Base-by-base conservation (phyloP, 2,888 invertebrate genomes). In the Melolontha melolontha region DNA sequence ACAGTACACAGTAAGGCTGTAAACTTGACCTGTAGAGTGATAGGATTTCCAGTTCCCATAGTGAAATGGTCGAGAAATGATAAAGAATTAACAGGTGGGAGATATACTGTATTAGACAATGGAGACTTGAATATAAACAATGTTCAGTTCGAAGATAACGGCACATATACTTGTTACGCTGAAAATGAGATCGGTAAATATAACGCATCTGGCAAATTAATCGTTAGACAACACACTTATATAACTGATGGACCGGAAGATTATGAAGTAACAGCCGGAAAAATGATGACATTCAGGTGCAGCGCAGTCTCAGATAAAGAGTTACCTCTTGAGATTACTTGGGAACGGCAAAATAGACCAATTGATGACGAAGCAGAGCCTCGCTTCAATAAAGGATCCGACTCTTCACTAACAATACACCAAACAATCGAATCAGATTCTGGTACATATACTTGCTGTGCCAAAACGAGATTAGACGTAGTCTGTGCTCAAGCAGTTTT, bases 351-450 rank as follows among this genome's bases (percentile, higher is more conserved):
- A 81, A 94, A 92, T 0, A 90, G 94, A 78, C 87, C 88, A 5
- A 94, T 99, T 67, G 96, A 97, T 82, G 93, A 96, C 75, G 94
- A 95, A 68, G 87, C 87, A 67, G 95, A 96, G 82, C 91, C 92
- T 16, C 86, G 94, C 65, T 95, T 95, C 83, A 89, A 94, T 0
- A 90, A 91, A 82, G 90, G 92, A 71, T 92, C 93, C 71, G 98
- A 98, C 85, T 93, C 95, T 83, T 97, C 98, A 0, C 85, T 99
- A 74, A 94, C 95, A 14, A 97, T 99, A 71, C 93, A 94, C 10
- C 96, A 97, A 81, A 97, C 98, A 0, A 93, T 92, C 59, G 96
- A 96, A 84, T 84, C 96, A 72, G 99, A 99, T 84, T 96, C 97
- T 0, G 98, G 97, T 4, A 90, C 42, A 12, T 99, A 98, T 81